Conservation (phyloP, 2,888 invertebrate genomes). For the Amaurobius ferox region DNA sequence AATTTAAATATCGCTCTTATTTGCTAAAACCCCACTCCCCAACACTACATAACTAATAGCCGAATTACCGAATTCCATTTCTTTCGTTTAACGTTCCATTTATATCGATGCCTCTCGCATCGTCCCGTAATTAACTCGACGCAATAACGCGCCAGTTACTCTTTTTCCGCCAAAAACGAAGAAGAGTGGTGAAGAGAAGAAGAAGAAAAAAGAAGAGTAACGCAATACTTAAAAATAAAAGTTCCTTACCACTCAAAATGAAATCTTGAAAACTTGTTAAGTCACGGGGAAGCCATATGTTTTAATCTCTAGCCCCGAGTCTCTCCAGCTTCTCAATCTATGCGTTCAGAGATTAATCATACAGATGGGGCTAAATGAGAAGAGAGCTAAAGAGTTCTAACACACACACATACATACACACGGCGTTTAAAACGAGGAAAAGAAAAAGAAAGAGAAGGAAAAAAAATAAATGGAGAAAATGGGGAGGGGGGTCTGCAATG, state of each 20-base stretch:
- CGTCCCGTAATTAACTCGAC: slow-evolving; percentile 60
- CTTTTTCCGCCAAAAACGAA: slow-evolving; percentile 28
- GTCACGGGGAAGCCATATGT: slow-evolving; percentile 65
- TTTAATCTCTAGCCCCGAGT: slow-evolving; percentile 57
- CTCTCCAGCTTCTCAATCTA: slow-evolving; percentile 58
- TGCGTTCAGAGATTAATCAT: slow-evolving; percentile 57
- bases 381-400: background rate
- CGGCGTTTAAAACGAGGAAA: slow-evolving; percentile 65
- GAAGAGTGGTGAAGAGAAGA: background rate
- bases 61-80: slow-evolving; percentile 9
- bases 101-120: slow-evolving; percentile 24
- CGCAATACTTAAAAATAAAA: slow-evolving; percentile 15
- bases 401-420: slow-evolving; percentile 5
- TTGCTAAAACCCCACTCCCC: background rate
- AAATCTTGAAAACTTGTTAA: slow-evolving; percentile 72
- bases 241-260: slow-evolving; percentile 64
- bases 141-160: slow-evolving; percentile 61
- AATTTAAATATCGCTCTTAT: background rate
- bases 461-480: slow-evolving; percentile 14
- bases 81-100: slow-evolving; percentile 18
- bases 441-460: slow-evolving; percentile 11
- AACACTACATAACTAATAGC: slow-evolving; percentile 7
- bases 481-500: slow-evolving; percentile 29
- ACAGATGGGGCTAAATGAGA: slow-evolving; percentile 61
- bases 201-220: slow-evolving; percentile 4